Evolutionary conservation across 2,113 vertebrate genomes (phyloP), one percentile per base, ranked within the genome.

Genomic region (Leucoraja erinaceus): DNA sequence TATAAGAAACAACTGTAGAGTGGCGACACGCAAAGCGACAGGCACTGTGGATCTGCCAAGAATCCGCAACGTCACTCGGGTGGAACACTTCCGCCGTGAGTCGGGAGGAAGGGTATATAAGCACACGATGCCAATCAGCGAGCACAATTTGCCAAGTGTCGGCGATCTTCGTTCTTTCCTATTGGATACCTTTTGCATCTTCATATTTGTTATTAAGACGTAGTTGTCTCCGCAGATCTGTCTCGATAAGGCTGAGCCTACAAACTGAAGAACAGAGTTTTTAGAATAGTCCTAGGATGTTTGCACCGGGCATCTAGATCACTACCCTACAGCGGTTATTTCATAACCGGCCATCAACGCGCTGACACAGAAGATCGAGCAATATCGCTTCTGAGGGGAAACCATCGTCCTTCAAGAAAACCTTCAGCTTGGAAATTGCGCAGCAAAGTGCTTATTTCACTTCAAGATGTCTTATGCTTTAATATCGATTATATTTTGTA

Each of bases 61-160:
- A 66, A 25, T 7, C 66, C 38, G 88, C 66, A n/a, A 91, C 90
- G 90, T 91, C 90, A 91, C 68, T 72, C 4, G 90, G 90, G 66
- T 91, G 90, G 70, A 72, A 72, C 90, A 9, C 72, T 91, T 74
- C 90, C 90, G 90, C 68, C 9, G 11, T 22, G 68, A 91, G 68
- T 25, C 1, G 7, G 22, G 7, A 12, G 90, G 66, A 28, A 72
- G 33, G 66, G 90, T 91, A 91, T 91, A 91, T 72, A 91, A 91
- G 22, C 68, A 70, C 33, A 54, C 66, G 90, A 74, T 47, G 18
- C 90, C 54, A 68, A 91, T 12, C 20, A 72, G 66, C 6, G 4
- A 91, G 66, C 72, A 70, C 20, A 11, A 91, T 47, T 74, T 72
- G 33, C 68, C 68, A 20, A 91, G 68, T 54, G 18, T 91, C 5